Evolutionary conservation across 2,113 vertebrate genomes (phyloP).

Genomic region (Eurypyga helias): DNA sequence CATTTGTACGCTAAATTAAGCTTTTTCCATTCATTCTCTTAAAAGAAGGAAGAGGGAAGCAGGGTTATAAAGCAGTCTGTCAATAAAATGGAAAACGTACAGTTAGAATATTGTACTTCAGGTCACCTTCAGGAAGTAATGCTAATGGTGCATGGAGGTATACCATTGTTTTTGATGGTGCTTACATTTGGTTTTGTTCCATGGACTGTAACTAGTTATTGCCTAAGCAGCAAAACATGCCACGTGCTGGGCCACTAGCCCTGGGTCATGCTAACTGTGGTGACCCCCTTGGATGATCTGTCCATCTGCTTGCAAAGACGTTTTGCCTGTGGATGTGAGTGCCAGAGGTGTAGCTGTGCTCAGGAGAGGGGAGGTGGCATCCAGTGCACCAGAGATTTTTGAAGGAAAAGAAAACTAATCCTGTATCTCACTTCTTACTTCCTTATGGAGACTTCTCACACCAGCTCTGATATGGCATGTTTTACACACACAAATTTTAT

Average conservation of each 20-base stretch:
- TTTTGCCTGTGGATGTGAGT: neutral
- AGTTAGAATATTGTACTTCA: neutral
- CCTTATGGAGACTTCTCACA: neutral
- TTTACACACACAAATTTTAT: neutral
- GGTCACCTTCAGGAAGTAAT: neutral
- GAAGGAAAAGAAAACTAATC: neutral
- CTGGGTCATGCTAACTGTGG: neutral
- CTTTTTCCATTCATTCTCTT: neutral
- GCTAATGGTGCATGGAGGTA: neutral
- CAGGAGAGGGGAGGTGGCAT: neutral
- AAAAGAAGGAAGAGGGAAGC: neutral
- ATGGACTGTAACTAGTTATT: neutral
- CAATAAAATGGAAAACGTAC: neutral
- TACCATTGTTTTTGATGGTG: neutral
- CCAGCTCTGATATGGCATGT: neutral
- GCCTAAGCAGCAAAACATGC: neutral
- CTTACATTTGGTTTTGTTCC: neutral
- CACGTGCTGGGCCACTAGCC: neutral
- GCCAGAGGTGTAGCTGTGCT: neutral
- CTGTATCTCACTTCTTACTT: neutral
- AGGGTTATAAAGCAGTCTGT: neutral
- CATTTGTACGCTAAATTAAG: neutral
- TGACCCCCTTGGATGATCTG: neutral
- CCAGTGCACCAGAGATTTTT: fast-evolving
- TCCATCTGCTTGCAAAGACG: neutral